Evolutionary conservation across 1,140 invertebrate species (phyloP).

Genomic region (Battus philenor): DNA sequence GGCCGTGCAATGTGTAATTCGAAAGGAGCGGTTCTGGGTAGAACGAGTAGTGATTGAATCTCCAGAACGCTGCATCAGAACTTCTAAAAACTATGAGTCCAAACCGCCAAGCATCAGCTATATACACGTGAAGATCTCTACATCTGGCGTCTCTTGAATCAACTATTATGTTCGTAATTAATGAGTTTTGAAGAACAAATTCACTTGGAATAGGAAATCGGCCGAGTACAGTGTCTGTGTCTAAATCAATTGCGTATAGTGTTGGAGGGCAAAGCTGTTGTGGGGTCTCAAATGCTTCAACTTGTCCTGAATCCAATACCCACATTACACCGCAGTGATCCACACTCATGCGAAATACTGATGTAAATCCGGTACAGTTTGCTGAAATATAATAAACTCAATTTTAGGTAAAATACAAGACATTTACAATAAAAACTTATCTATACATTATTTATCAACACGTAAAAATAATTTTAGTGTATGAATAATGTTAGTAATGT

Average conservation of each 20-base stretch:
- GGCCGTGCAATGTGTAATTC: slow-evolving; percentile 81
- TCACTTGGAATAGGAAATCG: slow-evolving; percentile 80
- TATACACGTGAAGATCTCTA: slow-evolving; percentile 82
- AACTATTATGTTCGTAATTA: slow-evolving; percentile 85
- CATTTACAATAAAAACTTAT: too few species aligned
- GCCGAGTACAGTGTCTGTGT: slow-evolving; percentile 78
- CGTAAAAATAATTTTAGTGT: too few species aligned
- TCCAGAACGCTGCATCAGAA: slow-evolving; percentile 80
- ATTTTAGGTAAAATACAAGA: too few species aligned
- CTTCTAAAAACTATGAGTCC: slow-evolving; percentile 83
- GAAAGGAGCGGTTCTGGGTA: slow-evolving; percentile 85
- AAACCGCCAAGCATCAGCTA: slow-evolving; percentile 86
- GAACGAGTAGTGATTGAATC: slow-evolving; percentile 84
- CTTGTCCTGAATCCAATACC: slow-evolving; percentile 85
- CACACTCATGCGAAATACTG: slow-evolving; percentile 84
- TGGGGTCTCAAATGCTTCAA: slow-evolving; percentile 81
- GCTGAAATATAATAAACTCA: slow-evolving; percentile 30
- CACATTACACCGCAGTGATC: slow-evolving; percentile 85
- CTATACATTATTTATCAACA: too few species aligned
- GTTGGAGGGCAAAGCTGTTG: slow-evolving; percentile 83
- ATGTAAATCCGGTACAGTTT: slow-evolving; percentile 82
- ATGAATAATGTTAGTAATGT: too few species aligned
- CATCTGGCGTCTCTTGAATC: slow-evolving; percentile 82
- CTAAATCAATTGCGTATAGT: slow-evolving; percentile 83
- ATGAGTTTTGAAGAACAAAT: slow-evolving; percentile 82